phyloP scores from a whole-genome alignment of 2,888 invertebrate species.

The Tachina lurida region DNA sequence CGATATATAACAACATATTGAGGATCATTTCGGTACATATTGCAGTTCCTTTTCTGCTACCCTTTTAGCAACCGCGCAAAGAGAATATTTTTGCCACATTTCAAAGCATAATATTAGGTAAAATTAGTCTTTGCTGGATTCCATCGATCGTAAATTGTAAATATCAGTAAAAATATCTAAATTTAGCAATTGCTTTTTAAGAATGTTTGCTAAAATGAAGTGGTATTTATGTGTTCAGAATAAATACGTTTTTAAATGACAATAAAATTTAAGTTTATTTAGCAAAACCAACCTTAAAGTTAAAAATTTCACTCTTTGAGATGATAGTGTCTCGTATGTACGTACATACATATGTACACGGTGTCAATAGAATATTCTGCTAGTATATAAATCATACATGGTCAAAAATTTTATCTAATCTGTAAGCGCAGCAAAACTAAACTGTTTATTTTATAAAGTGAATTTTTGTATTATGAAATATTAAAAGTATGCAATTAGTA shows the following conservation, averaged over 20 bases:
- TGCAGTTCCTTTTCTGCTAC: neutral
- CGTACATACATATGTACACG: neutral
- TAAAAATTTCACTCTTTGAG: conserved; percentile 29
- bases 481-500: conserved; percentile 64
- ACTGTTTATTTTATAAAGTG: neutral
- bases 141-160: conserved; percentile 2
- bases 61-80: conserved; percentile 33
- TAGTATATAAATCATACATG: neutral
- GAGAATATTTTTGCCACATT: conserved; percentile 69
- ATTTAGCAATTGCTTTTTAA: neutral
- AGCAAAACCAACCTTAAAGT: neutral
- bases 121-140: conserved; percentile 41
- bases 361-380: conserved; percentile 10
- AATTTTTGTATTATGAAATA: conserved; percentile 11
- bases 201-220: neutral
- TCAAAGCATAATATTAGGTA: conserved; percentile 77
- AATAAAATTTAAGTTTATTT: neutral
- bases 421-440: neutral
- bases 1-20: neutral
- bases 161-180: neutral
- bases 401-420: conserved; percentile 56
- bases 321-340: neutral
- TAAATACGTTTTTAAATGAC: no score
- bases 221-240: neutral
- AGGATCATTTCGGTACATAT: conserved; percentile 8